phyloP scores from a whole-genome alignment of 2,797 vertebrate species.

The Darevskia mixta region DNA sequence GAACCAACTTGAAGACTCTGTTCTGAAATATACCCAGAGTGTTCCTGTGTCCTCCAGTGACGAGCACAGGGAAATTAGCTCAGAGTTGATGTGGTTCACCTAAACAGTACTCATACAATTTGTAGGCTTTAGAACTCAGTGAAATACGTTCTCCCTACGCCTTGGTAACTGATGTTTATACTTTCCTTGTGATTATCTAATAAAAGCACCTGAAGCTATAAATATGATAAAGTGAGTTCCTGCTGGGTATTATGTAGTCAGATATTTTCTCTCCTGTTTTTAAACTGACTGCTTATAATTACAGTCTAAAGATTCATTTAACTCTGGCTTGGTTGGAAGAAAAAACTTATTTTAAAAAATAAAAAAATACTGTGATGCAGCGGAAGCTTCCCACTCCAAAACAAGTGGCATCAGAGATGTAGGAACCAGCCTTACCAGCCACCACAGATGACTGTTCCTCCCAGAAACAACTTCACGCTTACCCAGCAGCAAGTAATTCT shows the following conservation, averaged over 20 bases:
- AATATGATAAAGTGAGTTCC: slow-evolving; percentile 48
- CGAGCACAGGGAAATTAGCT: not conserved
- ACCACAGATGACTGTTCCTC: not conserved
- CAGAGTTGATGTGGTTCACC: not conserved
- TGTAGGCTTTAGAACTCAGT: not conserved
- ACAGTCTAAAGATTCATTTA: slow-evolving; percentile 37
- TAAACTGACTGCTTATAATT: slow-evolving; percentile 33
- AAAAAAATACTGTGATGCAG: not conserved
- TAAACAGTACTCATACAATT: not conserved
- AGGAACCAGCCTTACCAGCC: not conserved
- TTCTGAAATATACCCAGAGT: not conserved
- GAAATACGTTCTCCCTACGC: slow-evolving; percentile 51
- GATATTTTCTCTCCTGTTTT: slow-evolving; percentile 46
- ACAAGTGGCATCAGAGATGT: not conserved
- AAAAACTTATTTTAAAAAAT: not conserved
- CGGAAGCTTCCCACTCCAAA: not conserved
- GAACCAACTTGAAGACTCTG: not conserved
- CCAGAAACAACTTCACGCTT: not conserved
- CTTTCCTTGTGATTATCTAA: slow-evolving; percentile 65
- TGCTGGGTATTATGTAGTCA: slow-evolving; percentile 39
- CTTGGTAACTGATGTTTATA: slow-evolving; percentile 43
- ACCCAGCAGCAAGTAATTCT: too few species aligned
- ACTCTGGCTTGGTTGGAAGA: slow-evolving; percentile 29
- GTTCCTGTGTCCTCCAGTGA: not conserved
- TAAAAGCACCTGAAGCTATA: slow-evolving; percentile 51